A percentile compares a stretch with the other conserved stretches of the same genome.
These are phyloP conservation scores for Petrosia ficiformis DNA, from an alignment of 37 sponge, comb jelly and placozoan species.

Conservation along the genomic window DNA sequence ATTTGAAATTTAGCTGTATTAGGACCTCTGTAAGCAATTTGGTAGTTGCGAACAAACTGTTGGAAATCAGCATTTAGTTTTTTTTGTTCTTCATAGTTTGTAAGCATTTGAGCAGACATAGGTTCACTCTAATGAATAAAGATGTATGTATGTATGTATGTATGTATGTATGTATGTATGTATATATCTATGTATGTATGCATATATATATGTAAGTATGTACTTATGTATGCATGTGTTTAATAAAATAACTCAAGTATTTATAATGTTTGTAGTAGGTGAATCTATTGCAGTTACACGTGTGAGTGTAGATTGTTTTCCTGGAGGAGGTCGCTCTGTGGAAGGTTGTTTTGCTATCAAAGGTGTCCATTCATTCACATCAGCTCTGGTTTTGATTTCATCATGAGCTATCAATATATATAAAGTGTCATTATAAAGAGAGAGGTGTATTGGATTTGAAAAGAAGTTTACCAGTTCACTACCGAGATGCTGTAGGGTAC, in stretches of 20 bases:
- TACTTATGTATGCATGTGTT: no score
- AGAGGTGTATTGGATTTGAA: background rate
- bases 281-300: no score
- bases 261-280: no score
- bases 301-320: no score
- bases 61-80: conserved; percentile 54
- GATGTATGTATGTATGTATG: no score
- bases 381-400: background rate
- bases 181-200: no score
- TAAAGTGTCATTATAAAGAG: background rate
- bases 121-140: no score
- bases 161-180: no score
- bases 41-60: conserved; percentile 28
- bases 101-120: background rate
- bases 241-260: no score
- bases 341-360: background rate
- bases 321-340: no score
- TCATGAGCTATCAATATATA: background rate
- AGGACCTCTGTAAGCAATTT: conserved; percentile 42
- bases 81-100: conserved; percentile 30
- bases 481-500: background rate
- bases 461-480: background rate
- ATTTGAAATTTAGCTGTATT: conserved; percentile 44
- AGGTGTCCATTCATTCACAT: background rate
- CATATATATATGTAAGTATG: no score